These are phyloP conservation scores for Zaprionus ornatus DNA, from an alignment of 1,140 invertebrate genomes.

Conservation along the genomic window DNA sequence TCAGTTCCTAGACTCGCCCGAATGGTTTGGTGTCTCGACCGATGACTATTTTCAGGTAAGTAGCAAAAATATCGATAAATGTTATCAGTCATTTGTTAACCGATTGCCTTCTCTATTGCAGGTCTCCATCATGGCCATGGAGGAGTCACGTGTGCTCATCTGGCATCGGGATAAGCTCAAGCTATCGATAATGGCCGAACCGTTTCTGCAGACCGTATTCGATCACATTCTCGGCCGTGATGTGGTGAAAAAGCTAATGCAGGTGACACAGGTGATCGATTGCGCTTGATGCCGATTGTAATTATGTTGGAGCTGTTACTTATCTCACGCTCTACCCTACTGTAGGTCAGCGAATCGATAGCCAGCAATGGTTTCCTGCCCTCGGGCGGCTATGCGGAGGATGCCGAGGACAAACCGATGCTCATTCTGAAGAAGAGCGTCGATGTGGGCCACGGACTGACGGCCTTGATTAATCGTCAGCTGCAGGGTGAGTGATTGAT, in stretches of 20 bases:
- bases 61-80: background rate
- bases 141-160: slow-evolving; percentile 92
- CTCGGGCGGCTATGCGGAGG: slow-evolving; percentile 87
- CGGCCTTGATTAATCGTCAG: slow-evolving; percentile 90
- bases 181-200: slow-evolving; percentile 92
- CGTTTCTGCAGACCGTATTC: slow-evolving; percentile 93
- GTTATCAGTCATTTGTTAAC: background rate
- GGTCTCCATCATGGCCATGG: slow-evolving; percentile 94
- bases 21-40: slow-evolving; percentile 95
- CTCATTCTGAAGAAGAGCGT: slow-evolving; percentile 90
- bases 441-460: slow-evolving; percentile 89
- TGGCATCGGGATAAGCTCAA: slow-evolving; percentile 95
- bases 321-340: background rate
- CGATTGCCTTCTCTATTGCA: slow-evolving; percentile 84
- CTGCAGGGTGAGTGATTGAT: slow-evolving; percentile 87
- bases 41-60: slow-evolving; percentile 94
- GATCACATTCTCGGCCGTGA: slow-evolving; percentile 94
- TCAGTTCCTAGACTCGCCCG: slow-evolving; percentile 96
- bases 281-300: background rate
- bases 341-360: slow-evolving; percentile 91
- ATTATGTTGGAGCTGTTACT: background rate
- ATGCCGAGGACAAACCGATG: slow-evolving; percentile 90
- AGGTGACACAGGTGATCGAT: slow-evolving; percentile 86
- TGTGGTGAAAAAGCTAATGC: slow-evolving; percentile 95
- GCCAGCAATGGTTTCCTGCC: slow-evolving; percentile 89